Evolutionary conservation across 2,797 vertebrate species (phyloP).

Genomic region (Synanceia verrucosa): DNA sequence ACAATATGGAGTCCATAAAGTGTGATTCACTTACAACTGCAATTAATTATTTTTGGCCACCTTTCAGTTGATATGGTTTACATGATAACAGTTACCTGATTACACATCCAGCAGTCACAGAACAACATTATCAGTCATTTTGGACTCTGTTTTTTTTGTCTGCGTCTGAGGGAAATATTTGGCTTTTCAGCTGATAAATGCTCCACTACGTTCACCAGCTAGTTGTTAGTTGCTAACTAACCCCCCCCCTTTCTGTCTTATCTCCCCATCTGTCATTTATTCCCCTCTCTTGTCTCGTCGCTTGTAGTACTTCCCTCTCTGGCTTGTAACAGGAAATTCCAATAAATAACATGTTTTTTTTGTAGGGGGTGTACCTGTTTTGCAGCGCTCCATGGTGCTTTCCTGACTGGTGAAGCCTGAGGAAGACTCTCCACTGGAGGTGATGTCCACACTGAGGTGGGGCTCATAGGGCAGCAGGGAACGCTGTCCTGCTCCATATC

Average conservation of each 20-base stretch:
- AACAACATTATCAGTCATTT: background rate
- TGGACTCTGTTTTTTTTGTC: background rate
- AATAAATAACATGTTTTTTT: too few relatives aligned
- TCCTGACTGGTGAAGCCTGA: slow-evolving; percentile 91
- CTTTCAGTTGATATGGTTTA: background rate
- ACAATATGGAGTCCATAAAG: too few relatives aligned
- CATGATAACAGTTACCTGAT: background rate
- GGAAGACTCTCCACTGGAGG: slow-evolving; percentile 88
- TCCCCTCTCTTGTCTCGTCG: too few relatives aligned
- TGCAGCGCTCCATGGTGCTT: slow-evolving; percentile 90
- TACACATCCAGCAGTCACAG: background rate
- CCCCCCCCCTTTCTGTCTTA: too few relatives aligned
- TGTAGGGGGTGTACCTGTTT: slow-evolving; percentile 81
- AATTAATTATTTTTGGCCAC: background rate
- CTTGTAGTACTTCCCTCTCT: too few relatives aligned
- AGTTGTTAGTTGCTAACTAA: too few relatives aligned
- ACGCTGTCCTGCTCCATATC: slow-evolving; percentile 83
- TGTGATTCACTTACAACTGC: background rate
- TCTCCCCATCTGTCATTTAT: too few relatives aligned
- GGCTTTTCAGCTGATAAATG: background rate
- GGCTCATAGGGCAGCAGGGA: slow-evolving; percentile 83
- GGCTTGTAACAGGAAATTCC: too few relatives aligned
- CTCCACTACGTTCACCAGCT: background rate
- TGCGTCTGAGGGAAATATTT: background rate
- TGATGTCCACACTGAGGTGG: slow-evolving; percentile 82